Evolutionary conservation across 2,113 vertebrate species (phyloP), one percentile per base, ranked within the genome.

Genomic region (Brachionichthys hirsutus): DNA sequence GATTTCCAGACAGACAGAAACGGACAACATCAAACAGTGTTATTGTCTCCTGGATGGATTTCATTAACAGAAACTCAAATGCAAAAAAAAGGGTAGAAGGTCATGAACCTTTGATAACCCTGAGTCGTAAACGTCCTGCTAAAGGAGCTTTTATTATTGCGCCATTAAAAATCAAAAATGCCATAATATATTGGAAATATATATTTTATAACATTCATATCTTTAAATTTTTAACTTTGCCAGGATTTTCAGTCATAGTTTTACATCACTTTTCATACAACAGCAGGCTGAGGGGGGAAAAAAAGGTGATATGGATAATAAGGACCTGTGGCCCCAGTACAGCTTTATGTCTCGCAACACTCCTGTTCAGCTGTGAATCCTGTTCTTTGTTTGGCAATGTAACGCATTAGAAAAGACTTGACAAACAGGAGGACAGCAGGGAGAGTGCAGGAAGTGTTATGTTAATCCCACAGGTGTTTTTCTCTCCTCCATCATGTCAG

Each of bases 1-100:
- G 80, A 87, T 76, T 89, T 89, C 88, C 88, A 87, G 68, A 20
- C 83, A 69, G 61, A 75, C 61, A 54, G 65, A 77, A 47, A 10
- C 65, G 54, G 62, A 73, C 73, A 82, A 86, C 83, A 83, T 85
- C 84, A 83, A 85, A 85, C 58, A 8, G 6, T 64, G 65, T 65
- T 69, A 75, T 66, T 77, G 58, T 79, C 16, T 67, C 75, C 55
- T 82, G 77, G 67, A 73, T 74, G 59, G 35, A n/a, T 54, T 67
- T 79, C 55, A 73, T 64, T 70, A 73, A 44, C 51, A 71, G 57
- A 55, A 75, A 70, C 54, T 47, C 20, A 36, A 72, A 66, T 34
- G 40, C 3, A 40, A 40, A 12, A 40, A 12, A 38, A 40, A 40
- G 12, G 9, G 11, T 30, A 30, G 24, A 2, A 30, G 24, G 24